Percentiles rank a stretch among this genome's conserved stretches.
phyloP scores from a whole-genome alignment of 2,113 vertebrate species.

The Syngnathoides biaculeatus region DNA sequence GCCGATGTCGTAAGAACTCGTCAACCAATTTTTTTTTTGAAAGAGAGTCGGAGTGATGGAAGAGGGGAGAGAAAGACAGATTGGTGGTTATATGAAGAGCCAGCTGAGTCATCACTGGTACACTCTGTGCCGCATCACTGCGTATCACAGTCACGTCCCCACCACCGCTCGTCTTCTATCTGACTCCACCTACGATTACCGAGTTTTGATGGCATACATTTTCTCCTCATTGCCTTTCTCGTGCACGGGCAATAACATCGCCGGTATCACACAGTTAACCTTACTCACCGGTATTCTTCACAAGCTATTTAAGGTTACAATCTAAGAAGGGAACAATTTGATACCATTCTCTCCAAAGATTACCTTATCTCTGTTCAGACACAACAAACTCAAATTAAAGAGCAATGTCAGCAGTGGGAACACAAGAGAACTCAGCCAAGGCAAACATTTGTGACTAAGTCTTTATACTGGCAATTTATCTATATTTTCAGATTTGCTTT shows the following conservation, averaged over 20 bases:
- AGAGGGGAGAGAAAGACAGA: conserved; percentile 44
- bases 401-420: conserved; percentile 5
- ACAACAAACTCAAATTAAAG: conserved; percentile 19
- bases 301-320: conserved; percentile 5
- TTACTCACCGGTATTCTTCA: background rate
- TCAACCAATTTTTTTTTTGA: conserved; percentile 47
- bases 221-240: conserved; percentile 22
- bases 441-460: background rate
- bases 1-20: conserved; percentile 46
- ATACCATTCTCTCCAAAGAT: background rate
- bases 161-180: conserved; percentile 51
- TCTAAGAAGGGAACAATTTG: background rate
- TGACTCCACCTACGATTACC: conserved; percentile 51
- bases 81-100: conserved; percentile 74
- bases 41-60: conserved; percentile 42
- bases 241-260: conserved; percentile 5
- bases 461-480: background rate
- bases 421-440: background rate
- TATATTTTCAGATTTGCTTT: too few relatives aligned
- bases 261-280: conserved; percentile 11
- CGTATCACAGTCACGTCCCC: conserved; percentile 71
- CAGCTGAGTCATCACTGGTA: conserved; percentile 77
- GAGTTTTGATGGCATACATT: conserved; percentile 37
- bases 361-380: conserved; percentile 13
- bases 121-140: conserved; percentile 75